A percentile compares a stretch with the other conserved stretches of the same genome.
Conservation (phyloP, 2,113 vertebrate species). For the Trematocara nigrifrons region DNA sequence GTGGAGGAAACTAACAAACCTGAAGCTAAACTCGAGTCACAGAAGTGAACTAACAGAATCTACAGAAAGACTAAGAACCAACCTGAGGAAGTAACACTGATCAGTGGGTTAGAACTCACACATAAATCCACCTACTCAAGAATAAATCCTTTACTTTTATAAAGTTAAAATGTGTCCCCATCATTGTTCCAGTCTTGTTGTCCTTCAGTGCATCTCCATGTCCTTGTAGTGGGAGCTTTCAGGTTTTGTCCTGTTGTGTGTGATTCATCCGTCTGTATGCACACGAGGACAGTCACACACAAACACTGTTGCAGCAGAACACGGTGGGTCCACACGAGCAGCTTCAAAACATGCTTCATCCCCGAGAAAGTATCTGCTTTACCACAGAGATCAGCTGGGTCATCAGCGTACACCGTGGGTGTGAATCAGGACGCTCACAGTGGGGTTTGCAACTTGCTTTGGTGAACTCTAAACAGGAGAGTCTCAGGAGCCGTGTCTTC, state of each 20-base stretch:
- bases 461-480: background rate
- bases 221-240: background rate
- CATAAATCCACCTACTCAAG: fast-evolving
- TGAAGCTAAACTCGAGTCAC: background rate
- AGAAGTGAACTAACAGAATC: background rate
- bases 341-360: background rate
- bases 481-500: background rate
- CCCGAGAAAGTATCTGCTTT: background rate
- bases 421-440: background rate
- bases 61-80: background rate
- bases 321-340: background rate
- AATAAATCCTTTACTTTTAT: background rate
- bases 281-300: background rate
- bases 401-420: background rate
- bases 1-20: background rate
- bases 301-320: background rate
- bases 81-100: background rate
- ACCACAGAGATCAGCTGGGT: background rate
- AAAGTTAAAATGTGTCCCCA: background rate
- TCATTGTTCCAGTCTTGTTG: background rate
- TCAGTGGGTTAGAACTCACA: background rate
- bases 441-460: background rate
- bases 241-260: fast-evolving
- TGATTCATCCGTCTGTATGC: background rate
- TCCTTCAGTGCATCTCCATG: background rate